Base-by-base conservation (phyloP, 2,888 invertebrate species). In the Spisula subtruncata region DNA sequence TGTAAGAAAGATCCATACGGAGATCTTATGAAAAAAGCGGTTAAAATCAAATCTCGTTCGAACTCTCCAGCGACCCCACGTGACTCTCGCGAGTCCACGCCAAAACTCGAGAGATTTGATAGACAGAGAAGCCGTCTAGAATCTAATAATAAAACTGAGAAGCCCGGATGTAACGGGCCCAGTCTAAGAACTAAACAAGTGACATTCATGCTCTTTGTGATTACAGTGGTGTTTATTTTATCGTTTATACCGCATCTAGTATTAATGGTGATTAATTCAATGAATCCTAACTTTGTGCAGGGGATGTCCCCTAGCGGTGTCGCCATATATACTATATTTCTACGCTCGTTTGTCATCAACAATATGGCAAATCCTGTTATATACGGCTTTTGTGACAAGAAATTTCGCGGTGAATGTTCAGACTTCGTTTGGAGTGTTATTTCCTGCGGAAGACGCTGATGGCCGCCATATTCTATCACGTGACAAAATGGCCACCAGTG, bases 281-380 rank as follows among this genome's bases (percentile, higher is more conserved):
- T 93, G 46, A 90, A 93, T 66, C 90, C 90, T 35, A 75, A 86
- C 0, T 92, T 93, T 32, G 80, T 91, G 10, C 56, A 90, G 5
- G 90, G 86, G 25, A 86, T 93, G 32, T 90, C 88, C 20, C 90
- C 91, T 0, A 54, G 87, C 0, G 89, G 88, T 4, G 83, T 93
- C 12, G 89, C 89, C 12, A 29, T 92, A 20, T 94, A 93, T 80
- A 93, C 93, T 51, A 86, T 93, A 29, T 93, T 93, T 20, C 92
- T 94, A 35, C 91, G 94, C 2, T 93, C 94, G 0, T 94, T 93
- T 89, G 93, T 94, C 20, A 92, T 95, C n/a, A 95, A 94, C 91
- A 93, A 93, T 81, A 93, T 93, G 88, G 92, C 93, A 16, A 95
- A 95, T 85, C 93, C 94, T 20, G 93, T 94, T 46, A 93, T 95